Evolutionary conservation across 2,113 vertebrate genomes (phyloP), one percentile per base, ranked within the genome.

Genomic region (Neofelis nebulosa): DNA sequence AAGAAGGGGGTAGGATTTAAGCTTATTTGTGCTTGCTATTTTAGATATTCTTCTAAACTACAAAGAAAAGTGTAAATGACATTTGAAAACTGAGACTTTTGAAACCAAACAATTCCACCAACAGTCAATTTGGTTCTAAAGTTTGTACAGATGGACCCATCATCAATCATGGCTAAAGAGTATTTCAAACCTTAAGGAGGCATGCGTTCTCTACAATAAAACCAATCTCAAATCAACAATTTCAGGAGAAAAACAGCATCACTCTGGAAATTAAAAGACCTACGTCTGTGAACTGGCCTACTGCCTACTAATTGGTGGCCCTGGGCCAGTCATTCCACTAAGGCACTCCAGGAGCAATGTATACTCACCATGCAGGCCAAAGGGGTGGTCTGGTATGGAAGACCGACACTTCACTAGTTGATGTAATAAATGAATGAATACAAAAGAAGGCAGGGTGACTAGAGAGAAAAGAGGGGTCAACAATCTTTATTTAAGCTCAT

Each of bases 21-120:
- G 63, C 33, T 93, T 69, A 74, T 48, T 65, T 93, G 76, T 81
- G 48, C 45, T 88, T 91, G 38, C 4, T 93, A 55, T 61, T 52
- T 88, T 74, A 96, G 55, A 96, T n/a, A 92, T 61, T 88, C 89
- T 91, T 87, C n/a, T 50, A 87, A 96, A 85, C 50, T n/a, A 83
- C 63, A 50, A 86, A 82, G 33, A 89, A 95, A 95, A 87, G 31
- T 48, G 18, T 95, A 97, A 96, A 89, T 23, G 66, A 78, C 71
- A 92, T 61, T 65, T 89, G 52, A 98, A 63, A 31, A 93, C n/a
- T 83, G 23, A 94, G 41, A 84, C 36, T 93, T 96, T 36, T 41
- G n/a, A 95, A 91, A 88, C 50, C 55, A 81, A 91, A 96, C 36
- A 94, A 84, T 79, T 85, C 27, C 31, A 95, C 65, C n/a, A 81